phyloP scores from a whole-genome alignment of 1,140 invertebrate species.

The Colletes gigas region DNA sequence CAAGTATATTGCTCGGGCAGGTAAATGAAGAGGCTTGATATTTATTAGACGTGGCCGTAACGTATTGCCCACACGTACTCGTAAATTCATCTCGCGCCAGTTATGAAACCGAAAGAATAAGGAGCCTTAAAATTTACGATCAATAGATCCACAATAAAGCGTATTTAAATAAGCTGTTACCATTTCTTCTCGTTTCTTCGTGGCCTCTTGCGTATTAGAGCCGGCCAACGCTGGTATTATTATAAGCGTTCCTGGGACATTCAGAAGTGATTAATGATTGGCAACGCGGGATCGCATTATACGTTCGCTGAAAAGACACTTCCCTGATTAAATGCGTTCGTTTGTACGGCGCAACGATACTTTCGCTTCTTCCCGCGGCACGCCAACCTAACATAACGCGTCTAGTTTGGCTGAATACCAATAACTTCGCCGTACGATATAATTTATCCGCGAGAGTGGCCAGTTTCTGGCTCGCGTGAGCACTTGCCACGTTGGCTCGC shows the following conservation, averaged over 20 bases:
- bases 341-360: neutral
- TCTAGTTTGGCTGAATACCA: too few species aligned
- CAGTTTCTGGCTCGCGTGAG: too few species aligned
- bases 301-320: constrained; percentile 1
- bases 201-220: neutral
- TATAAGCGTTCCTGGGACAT: neutral
- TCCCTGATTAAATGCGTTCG: constrained; percentile 17
- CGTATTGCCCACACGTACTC: constrained; percentile 44
- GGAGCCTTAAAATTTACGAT: constrained; percentile 42
- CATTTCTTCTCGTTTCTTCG: constrained; percentile 19
- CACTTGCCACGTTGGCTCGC: too few species aligned
- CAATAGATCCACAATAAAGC: constrained; percentile 19
- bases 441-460: too few species aligned
- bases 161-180: constrained; percentile 46
- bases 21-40: constrained; percentile 52
- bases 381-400: too few species aligned
- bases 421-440: too few species aligned
- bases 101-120: constrained; percentile 50
- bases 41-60: constrained; percentile 44
- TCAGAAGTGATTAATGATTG: constrained; percentile 24
- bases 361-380: neutral
- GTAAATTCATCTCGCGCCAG: constrained; percentile 41
- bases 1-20: constrained; percentile 40
- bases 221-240: neutral
- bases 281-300: constrained; percentile 19